Evolutionary conservation across 2,797 vertebrate genomes (phyloP).

Genomic region (Luscinia megarhynchos): DNA sequence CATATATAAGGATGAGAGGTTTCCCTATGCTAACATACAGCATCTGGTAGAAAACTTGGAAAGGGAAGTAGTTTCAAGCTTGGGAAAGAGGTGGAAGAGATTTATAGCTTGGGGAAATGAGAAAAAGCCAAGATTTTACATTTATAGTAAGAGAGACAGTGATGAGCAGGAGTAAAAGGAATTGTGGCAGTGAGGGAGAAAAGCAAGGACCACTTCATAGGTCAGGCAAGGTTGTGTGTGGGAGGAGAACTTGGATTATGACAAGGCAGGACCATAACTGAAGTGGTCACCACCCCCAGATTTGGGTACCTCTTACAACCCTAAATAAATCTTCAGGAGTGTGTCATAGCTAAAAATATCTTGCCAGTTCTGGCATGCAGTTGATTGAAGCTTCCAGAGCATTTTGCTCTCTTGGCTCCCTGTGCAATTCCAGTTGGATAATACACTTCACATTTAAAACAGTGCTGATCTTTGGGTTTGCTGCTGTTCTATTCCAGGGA

Average conservation of each 20-base stretch:
- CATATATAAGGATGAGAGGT: not conserved
- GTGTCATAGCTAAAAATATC: conserved; percentile 27
- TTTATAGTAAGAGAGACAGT: not conserved
- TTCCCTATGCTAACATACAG: not conserved
- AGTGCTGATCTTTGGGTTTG: not conserved
- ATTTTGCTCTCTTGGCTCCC: conserved; percentile 11
- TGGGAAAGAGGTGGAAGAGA: not conserved
- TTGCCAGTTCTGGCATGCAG: not conserved
- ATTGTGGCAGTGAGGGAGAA: not conserved
- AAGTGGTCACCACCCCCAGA: not conserved
- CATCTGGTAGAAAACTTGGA: not conserved
- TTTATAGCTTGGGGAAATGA: not conserved
- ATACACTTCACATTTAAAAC: not conserved
- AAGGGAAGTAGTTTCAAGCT: not conserved
- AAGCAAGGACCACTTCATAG: not conserved
- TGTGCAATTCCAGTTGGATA: not conserved
- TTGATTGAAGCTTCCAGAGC: not conserved
- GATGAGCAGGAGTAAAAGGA: not conserved
- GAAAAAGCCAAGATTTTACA: not conserved
- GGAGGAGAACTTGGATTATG: not conserved
- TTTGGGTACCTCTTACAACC: conserved; percentile 8
- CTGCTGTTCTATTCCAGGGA: not conserved
- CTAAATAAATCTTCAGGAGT: conserved; percentile 25
- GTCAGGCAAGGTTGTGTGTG: conserved; percentile 7
- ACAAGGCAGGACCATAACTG: conserved; percentile 11